Percentiles rank a stretch among this genome's conserved stretches.
These are phyloP conservation scores for Piscicola geometra DNA, from an alignment of 2,888 invertebrate species.

Conservation along the genomic window DNA sequence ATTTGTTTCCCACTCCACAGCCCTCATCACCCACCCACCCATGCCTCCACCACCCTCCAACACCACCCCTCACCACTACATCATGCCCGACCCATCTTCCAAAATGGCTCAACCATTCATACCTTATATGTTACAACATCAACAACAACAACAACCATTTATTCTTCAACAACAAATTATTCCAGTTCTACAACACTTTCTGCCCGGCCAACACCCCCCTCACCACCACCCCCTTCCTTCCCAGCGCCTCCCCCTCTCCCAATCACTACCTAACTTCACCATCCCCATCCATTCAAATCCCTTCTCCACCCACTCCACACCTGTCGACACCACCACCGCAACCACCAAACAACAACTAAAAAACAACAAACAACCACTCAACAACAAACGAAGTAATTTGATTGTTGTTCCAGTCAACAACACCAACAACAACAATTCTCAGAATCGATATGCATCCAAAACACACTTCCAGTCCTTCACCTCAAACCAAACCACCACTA, in stretches of 20 bases:
- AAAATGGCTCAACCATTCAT: neutral
- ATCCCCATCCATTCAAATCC: constrained; percentile 5
- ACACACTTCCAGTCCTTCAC: too few relatives aligned
- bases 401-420: constrained; percentile 1
- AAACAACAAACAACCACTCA: neutral
- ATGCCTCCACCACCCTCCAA: neutral
- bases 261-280: too few relatives aligned
- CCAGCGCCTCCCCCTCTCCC: too few relatives aligned
- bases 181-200: neutral
- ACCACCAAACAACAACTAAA: neutral
- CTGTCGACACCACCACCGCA: neutral
- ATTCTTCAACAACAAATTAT: neutral
- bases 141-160: neutral
- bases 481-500: too few relatives aligned
- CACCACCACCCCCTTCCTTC: too few relatives aligned
- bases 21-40: neutral
- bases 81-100: neutral
- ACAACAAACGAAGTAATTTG: constrained; percentile 14
- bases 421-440: too few relatives aligned
- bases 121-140: neutral
- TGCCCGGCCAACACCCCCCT: neutral
- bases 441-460: too few relatives aligned
- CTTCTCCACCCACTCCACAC: neutral
- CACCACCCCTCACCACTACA: neutral
- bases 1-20: too few relatives aligned